Percentiles rank a stretch among this genome's conserved stretches.
These are phyloP conservation scores for Chaetodon auriga DNA, from an alignment of 2,113 vertebrate genomes.

Conservation along the genomic window DNA sequence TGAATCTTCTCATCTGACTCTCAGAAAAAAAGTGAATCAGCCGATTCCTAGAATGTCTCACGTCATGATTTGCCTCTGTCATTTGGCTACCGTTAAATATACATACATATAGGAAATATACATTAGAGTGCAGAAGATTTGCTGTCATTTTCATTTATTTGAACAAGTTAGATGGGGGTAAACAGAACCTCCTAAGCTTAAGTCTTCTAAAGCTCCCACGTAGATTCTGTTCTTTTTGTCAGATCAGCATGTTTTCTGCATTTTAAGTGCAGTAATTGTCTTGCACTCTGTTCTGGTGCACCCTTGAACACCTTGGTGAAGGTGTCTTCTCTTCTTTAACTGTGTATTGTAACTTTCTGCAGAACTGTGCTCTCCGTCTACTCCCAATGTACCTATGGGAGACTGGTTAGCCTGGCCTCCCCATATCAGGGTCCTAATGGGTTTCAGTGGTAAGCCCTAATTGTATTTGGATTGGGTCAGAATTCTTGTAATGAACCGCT, in stretches of 20 bases:
- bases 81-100: not conserved
- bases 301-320: not conserved
- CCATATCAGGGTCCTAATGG: constrained; percentile 56
- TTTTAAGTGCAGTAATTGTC: not conserved
- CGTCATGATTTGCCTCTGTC: not conserved
- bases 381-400: constrained; percentile 31
- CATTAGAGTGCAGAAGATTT: not conserved
- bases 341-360: constrained; percentile 8
- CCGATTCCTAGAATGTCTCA: not conserved
- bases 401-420: constrained; percentile 25
- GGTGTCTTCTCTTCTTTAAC: not conserved
- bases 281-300: not conserved
- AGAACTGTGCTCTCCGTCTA: constrained; percentile 4
- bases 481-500: constrained; percentile 74
- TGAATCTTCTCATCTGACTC: not conserved
- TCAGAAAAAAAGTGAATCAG: not conserved
- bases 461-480: constrained; percentile 65
- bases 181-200: not conserved
- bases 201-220: not conserved
- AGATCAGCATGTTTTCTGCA: not conserved
- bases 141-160: not conserved
- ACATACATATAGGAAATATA: not conserved
- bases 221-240: not conserved
- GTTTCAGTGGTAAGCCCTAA: constrained; percentile 72
- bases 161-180: not conserved